Evolutionary conservation across 2,113 vertebrate species (phyloP), one percentile per base, ranked within the genome.

Genomic region (Pachyramphus minor): DNA sequence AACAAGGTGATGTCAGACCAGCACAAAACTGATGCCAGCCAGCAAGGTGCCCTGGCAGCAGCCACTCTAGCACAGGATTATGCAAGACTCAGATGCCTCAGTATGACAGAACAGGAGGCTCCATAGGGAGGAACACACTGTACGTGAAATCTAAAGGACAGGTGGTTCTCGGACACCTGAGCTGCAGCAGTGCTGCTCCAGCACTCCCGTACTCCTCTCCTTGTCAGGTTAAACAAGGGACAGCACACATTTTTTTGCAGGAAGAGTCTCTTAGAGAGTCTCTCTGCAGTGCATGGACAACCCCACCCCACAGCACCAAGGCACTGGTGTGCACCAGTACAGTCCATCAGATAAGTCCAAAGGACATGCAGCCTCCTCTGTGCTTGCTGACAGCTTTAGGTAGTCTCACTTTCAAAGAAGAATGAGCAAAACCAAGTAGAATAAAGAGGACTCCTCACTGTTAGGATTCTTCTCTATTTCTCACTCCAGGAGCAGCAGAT

Each of bases 1-100:
- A 95, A 95, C 50, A 74, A 93, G 68, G 80, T 86, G 92, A 96
- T 84, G 86, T 72, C 91, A 95, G 75, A 55, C 2, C 3, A 86
- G 59, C 67, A 45, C 2, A 2, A 77, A 82, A 13, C 21, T 4
- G 18, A 66, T 89, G 95, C 82, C 83, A 90, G 68, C 45, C 60
- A 92, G 62, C 83, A 93, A 95, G 75, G 66, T 96, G 86, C 42
- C 85, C 90, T 55, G 68, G 0, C 0, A 90, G 59, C 71, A 85
- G 67, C 63, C 13, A 6, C 31, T 42, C 85, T 8, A 83, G 67
- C 44, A 35, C 14, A 39, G 52, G 56, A 49, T 84, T 95, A 93
- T 30, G 80, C 77, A 92, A 94, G 68, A 47, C 37, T 39, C 60
- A 21, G 55, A 86, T 86, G 49, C 42, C 22, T 69, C 63, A 66